A percentile compares a stretch with the other conserved stretches of the same genome.
phyloP scores from a whole-genome alignment of 2,797 vertebrate species.

The Hybognathus amarus region DNA sequence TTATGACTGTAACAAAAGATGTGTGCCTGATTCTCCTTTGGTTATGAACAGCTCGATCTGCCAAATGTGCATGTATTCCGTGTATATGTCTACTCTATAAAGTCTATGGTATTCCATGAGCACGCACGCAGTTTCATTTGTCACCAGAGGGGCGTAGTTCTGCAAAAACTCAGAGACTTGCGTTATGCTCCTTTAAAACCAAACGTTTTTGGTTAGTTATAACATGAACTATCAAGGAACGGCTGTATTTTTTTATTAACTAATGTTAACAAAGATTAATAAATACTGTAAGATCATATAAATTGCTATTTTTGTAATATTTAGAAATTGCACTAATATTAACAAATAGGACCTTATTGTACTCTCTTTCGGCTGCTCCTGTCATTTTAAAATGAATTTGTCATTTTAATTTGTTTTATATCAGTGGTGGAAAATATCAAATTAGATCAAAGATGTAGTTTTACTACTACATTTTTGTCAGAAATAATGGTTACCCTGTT shows the following conservation, averaged over 20 bases:
- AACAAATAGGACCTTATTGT: not conserved
- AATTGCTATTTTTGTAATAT: rapidly evolving
- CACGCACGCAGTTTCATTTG: too few relatives aligned
- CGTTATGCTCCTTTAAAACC: too few relatives aligned
- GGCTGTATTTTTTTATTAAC: not conserved
- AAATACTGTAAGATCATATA: not conserved
- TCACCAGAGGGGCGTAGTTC: too few relatives aligned
- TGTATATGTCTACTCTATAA: too few relatives aligned
- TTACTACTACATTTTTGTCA: not conserved
- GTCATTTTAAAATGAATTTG: not conserved
- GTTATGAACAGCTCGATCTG: too few relatives aligned
- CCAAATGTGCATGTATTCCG: too few relatives aligned
- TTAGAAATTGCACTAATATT: not conserved
- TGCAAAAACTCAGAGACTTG: too few relatives aligned
- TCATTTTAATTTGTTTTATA: not conserved
- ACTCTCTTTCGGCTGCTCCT: not conserved
- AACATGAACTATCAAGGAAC: not conserved
- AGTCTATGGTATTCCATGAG: too few relatives aligned
- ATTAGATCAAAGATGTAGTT: not conserved
- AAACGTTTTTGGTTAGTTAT: too few relatives aligned
- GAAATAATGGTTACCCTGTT: not conserved
- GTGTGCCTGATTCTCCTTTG: too few relatives aligned
- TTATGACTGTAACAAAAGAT: too few relatives aligned
- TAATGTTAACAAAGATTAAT: not conserved
- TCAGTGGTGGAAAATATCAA: not conserved